Percentiles rank a stretch among this genome's conserved stretches.
Evolutionary conservation across 2,797 vertebrate species (phyloP).

Genomic region (Paguma larvata): DNA sequence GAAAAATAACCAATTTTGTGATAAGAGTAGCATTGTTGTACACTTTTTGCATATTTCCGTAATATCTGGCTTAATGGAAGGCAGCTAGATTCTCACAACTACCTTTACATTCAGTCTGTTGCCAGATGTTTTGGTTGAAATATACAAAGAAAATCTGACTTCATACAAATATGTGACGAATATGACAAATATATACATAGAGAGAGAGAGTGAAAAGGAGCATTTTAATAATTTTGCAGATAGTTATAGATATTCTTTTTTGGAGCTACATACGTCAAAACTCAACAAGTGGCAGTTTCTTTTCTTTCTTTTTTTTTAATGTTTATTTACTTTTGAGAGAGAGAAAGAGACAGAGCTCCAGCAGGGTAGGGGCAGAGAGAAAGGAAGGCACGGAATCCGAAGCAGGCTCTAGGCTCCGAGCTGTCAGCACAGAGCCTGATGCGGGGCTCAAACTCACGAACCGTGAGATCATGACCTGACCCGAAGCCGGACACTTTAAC

Average conservation of each 20-base stretch:
- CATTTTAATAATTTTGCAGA: background rate
- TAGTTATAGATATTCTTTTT: background rate
- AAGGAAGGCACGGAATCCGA: too few species aligned
- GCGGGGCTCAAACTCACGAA: too few species aligned
- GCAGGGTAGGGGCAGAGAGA: too few species aligned
- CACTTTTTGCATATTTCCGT: background rate
- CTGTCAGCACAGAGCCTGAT: too few species aligned
- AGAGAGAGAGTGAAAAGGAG: background rate
- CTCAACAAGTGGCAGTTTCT: background rate
- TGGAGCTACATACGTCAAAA: background rate
- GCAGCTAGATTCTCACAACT: background rate
- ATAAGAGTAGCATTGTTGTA: background rate
- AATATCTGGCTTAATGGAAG: background rate
- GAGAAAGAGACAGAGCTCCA: too few species aligned
- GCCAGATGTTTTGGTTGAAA: conserved; percentile 21
- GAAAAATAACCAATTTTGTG: background rate
- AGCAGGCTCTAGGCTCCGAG: too few species aligned
- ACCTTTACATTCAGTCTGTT: background rate
- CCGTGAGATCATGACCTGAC: too few species aligned
- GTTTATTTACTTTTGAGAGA: too few species aligned
- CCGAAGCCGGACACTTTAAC: too few species aligned
- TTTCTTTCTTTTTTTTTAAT: too few species aligned
- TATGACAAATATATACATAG: background rate
- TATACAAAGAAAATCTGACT: background rate
- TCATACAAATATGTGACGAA: background rate